phyloP scores from a whole-genome alignment of 2,113 vertebrate genomes.

The Aegypius monachus region DNA sequence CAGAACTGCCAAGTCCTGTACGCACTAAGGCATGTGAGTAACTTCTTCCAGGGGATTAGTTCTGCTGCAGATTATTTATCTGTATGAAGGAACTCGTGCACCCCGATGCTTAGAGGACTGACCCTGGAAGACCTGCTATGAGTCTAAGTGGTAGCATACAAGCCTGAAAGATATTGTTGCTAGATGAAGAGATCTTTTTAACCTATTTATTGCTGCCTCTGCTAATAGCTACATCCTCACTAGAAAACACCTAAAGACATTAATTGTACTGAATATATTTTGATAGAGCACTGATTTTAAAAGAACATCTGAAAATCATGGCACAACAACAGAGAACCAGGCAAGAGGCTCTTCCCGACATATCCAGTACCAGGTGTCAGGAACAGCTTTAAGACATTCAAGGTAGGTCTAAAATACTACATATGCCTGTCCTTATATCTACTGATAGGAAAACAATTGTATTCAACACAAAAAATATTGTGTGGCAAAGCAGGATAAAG shows the following conservation, averaged over 20 bases:
- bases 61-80: neutral
- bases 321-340: neutral
- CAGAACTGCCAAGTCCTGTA: neutral
- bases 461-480: neutral
- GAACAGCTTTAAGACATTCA: neutral
- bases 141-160: neutral
- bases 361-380: neutral
- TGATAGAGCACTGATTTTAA: neutral
- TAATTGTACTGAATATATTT: neutral
- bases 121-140: neutral
- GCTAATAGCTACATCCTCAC: neutral
- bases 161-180: neutral
- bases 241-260: neutral
- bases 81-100: neutral
- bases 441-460: neutral
- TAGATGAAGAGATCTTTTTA: neutral
- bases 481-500: neutral
- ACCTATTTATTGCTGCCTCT: neutral
- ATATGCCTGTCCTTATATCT: neutral
- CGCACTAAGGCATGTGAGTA: accelerated
- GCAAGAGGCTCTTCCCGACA: neutral
- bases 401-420: neutral
- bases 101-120: neutral
- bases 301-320: neutral
- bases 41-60: neutral